phyloP scores from a whole-genome alignment of 2,113 vertebrate species.

The Notiomystis cincta region DNA sequence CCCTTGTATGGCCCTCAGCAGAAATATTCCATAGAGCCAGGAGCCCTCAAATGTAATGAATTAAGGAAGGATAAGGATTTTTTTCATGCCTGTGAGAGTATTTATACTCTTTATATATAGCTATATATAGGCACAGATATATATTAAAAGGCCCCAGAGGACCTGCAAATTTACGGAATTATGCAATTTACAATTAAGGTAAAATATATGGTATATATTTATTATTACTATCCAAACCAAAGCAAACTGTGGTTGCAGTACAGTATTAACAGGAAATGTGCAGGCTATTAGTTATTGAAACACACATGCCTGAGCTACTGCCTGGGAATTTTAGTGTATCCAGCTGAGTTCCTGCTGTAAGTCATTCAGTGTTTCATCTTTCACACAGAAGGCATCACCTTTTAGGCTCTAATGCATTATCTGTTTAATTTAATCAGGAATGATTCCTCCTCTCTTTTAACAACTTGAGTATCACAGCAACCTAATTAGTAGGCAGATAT shows the following conservation, averaged over 20 bases:
- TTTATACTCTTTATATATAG: not conserved
- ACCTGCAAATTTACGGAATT: not conserved
- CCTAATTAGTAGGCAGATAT: not conserved
- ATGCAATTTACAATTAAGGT: conserved; percentile 24
- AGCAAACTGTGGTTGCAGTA: conserved; percentile 45
- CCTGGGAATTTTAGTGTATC: conserved; percentile 19
- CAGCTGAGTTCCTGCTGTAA: not conserved
- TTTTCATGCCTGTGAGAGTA: not conserved
- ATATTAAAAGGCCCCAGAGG: not conserved
- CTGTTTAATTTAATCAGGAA: not conserved
- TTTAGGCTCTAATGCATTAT: not conserved
- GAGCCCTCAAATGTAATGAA: not conserved
- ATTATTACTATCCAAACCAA: conserved; percentile 45
- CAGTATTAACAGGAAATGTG: conserved; percentile 57
- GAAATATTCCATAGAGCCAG: not conserved
- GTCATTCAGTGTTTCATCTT: not conserved
- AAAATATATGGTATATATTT: conserved; percentile 42
- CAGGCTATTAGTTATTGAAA: conserved; percentile 48
- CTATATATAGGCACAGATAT: not conserved
- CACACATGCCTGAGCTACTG: conserved; percentile 13
- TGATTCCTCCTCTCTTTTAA: not conserved
- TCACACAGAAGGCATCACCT: not conserved
- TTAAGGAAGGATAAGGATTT: not conserved
- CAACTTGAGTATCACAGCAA: not conserved
- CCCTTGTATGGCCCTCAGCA: not conserved